Conservation (phyloP, 2,797 vertebrate genomes). For the Picus viridis region DNA sequence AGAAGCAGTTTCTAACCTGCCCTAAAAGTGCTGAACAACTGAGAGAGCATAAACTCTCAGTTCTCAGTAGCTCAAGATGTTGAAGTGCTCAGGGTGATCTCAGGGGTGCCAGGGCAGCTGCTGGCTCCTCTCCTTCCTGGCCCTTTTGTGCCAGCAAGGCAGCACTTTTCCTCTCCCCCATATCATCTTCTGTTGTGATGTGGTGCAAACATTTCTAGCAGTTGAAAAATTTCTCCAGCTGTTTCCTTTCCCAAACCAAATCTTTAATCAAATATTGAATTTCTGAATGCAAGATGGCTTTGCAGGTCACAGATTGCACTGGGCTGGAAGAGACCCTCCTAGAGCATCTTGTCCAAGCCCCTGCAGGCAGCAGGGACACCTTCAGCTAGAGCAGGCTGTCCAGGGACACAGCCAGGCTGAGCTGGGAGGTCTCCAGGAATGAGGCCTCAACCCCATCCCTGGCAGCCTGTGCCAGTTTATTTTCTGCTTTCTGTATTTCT, state of each 20-base stretch:
- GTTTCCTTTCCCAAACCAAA: not conserved
- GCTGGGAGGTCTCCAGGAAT: too few species aligned
- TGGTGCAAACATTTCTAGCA: not conserved
- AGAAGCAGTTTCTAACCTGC: not conserved
- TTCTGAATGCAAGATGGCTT: not conserved
- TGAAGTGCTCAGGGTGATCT: not conserved
- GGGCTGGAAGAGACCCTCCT: too few species aligned
- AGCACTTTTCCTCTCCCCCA: not conserved
- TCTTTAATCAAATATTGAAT: not conserved
- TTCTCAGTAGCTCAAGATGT: slow-evolving; percentile 51
- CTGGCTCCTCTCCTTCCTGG: not conserved
- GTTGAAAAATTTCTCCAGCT: not conserved
- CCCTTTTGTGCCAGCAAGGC: not conserved
- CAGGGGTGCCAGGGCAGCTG: not conserved
- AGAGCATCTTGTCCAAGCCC: too few species aligned
- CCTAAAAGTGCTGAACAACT: not conserved
- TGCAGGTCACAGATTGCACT: too few species aligned
- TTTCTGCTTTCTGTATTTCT: not conserved
- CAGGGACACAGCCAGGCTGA: too few species aligned
- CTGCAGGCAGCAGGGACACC: too few species aligned
- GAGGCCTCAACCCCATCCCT: too few species aligned
- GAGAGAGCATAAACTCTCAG: slow-evolving; percentile 45
- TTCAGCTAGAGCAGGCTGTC: too few species aligned
- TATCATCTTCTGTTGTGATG: not conserved
- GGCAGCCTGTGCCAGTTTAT: not conserved